Base-by-base conservation (phyloP, 23 tunicate genomes). In the Halocynthia aurantium region DNA sequence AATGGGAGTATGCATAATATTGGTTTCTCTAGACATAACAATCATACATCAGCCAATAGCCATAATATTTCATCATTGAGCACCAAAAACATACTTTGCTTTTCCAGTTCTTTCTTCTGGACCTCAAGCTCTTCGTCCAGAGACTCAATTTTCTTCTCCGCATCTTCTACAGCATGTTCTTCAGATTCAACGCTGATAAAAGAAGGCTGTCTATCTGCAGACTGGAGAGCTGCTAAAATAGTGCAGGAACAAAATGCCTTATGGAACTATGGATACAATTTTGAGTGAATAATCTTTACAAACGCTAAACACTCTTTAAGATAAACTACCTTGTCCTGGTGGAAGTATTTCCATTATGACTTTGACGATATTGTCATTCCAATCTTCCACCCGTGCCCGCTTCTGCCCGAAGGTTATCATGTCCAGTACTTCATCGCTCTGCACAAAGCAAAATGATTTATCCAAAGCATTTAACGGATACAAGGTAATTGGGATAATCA, bases 311-410 rank as follows among this genome's bases (percentile, higher is more conserved):
- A 67, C 20, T 15, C 15, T 15, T 15, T 58, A 58, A 58, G 15
- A 4, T 58, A 58, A 67, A 67, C 20, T 62, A 80, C 96, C 77
- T 92, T 92, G 98, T 67, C 98, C 91, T 18, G 98, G 98, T 12
- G 88, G 82, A 6, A 81, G 67, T 6, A 86, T 82, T 55, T 78
- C 93, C 69, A 92, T 87, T 53, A 92, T 69, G 40, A 86, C 91
- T 75, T 92, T 82, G 11, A 65, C 87, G 74, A 92, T 77, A 50
- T 78, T 82, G 53, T 92, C 98, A 68, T 87, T 92, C 98, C 98
- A 92, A 8, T 74, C 69, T 73, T 92, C 98, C 50, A 90, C 73
- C 31, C 98, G 55, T 0, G 91, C 83, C 72, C 88, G 71, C 63
- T 53, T 61, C 57, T 86, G 91, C 18, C 79, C 87, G n/a, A 82